A percentile compares a stretch with the other conserved stretches of the same genome.
Evolutionary conservation across 1,140 invertebrate species (phyloP).

Genomic region (Sinella curviseta): DNA sequence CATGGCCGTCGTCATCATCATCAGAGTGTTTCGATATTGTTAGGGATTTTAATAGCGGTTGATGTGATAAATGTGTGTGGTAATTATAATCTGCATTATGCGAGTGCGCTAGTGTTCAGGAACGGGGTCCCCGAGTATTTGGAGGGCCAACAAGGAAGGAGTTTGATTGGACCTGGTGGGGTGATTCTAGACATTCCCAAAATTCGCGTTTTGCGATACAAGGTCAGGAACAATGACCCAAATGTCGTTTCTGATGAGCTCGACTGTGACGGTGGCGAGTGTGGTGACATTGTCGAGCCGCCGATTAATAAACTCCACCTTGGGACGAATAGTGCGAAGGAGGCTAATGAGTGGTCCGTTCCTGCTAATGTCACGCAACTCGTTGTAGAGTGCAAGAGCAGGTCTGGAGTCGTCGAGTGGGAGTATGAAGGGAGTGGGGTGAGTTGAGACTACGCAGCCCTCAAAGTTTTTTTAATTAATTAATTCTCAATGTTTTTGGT

Average conservation of each 20-base stretch:
- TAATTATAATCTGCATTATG: background rate
- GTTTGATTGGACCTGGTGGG: constrained; percentile 9
- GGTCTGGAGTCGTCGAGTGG: constrained; percentile 38
- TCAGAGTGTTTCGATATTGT: background rate
- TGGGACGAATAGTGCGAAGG: constrained; percentile 26
- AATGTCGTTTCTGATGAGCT: constrained; percentile 29
- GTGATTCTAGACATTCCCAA: constrained; percentile 29
- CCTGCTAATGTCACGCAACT: constrained; percentile 41
- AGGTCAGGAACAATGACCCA: constrained; percentile 24
- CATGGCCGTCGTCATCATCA: no score
- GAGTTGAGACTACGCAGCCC: background rate
- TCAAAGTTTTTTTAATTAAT: background rate
- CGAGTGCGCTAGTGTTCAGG: background rate
- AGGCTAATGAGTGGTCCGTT: constrained; percentile 34
- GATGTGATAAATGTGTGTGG: background rate
- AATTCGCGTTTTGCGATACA: constrained; percentile 28
- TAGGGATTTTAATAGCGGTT: background rate
- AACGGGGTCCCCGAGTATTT: background rate
- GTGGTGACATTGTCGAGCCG: constrained; percentile 31
- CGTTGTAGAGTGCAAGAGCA: constrained; percentile 37
- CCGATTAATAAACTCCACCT: constrained; percentile 4
- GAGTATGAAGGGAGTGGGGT: constrained; percentile 40
- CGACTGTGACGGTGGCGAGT: constrained; percentile 19
- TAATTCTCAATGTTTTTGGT: no score
- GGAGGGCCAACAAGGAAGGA: background rate